phyloP scores from a whole-genome alignment of 2,797 vertebrate genomes.

The Uromys caudimaculatus region DNA sequence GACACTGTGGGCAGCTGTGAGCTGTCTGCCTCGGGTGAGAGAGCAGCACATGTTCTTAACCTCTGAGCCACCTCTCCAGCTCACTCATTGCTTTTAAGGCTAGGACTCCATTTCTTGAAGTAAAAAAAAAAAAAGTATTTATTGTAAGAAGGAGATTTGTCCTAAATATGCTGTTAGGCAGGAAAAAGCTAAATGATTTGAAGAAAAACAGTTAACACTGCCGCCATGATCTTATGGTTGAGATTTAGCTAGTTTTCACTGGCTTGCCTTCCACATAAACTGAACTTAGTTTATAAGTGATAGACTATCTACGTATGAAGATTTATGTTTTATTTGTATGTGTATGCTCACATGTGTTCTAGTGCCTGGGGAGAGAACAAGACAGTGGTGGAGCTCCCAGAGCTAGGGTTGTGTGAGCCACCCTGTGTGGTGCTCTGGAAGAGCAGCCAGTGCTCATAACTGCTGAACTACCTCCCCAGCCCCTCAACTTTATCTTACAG shows the following conservation, averaged over 20 bases:
- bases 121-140: conserved; percentile 54
- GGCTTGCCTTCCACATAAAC: conserved; percentile 48
- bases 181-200: conserved; percentile 27
- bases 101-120: conserved; percentile 14
- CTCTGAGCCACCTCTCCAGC: background rate
- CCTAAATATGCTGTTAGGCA: background rate
- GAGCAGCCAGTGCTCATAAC: background rate
- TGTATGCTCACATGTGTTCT: background rate
- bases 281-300: background rate
- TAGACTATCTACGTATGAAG: background rate
- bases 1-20: background rate
- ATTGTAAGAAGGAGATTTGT: conserved; percentile 38
- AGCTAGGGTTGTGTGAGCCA: too few species aligned
- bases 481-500: background rate
- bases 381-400: background rate
- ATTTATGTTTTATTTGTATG: background rate
- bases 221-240: background rate
- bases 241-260: conserved; percentile 35
- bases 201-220: background rate
- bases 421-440: background rate
- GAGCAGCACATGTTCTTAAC: background rate
- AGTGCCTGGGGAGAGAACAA: background rate
- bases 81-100: background rate
- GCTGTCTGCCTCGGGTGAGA: too few species aligned
- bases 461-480: background rate